Percentiles rank a stretch among this genome's conserved stretches.
These are phyloP conservation scores for Neomicropteryx cornuta DNA, from an alignment of 1,140 invertebrate genomes.

Conservation along the genomic window DNA sequence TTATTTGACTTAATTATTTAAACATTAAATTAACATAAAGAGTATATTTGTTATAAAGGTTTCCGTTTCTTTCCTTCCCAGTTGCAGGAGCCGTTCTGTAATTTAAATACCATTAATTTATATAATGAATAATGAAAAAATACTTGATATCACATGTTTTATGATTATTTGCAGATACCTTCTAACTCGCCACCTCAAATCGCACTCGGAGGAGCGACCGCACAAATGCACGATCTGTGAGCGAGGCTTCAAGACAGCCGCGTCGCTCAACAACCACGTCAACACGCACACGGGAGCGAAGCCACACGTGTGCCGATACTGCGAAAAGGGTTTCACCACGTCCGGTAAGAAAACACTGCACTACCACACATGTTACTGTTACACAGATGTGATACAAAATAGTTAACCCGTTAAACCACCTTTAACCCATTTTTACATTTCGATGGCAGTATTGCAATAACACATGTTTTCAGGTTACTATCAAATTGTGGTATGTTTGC, in stretches of 20 bases:
- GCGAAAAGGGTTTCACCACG: slow-evolving; percentile 89
- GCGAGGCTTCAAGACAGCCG: slow-evolving; percentile 87
- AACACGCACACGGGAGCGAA: slow-evolving; percentile 95
- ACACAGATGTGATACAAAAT: too few species aligned
- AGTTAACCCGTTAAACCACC: not conserved
- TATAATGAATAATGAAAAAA: not conserved
- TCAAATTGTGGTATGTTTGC: too few species aligned
- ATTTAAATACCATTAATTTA: not conserved
- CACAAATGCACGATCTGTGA: slow-evolving; percentile 93
- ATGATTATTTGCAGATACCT: slow-evolving; percentile 50
- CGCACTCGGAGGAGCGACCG: slow-evolving; percentile 88
- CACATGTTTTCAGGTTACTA: too few species aligned
- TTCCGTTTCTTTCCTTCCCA: too few species aligned
- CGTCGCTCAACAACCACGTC: slow-evolving; percentile 89
- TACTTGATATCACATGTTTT: slow-evolving; percentile 3
- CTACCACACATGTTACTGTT: slow-evolving; percentile 1
- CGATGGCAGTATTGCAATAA: too few species aligned
- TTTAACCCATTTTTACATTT: too few species aligned
- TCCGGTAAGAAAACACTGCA: slow-evolving; percentile 49
- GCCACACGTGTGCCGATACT: slow-evolving; percentile 89
- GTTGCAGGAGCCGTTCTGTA: too few species aligned
- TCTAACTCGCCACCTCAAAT: slow-evolving; percentile 88
- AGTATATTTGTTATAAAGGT: too few species aligned
- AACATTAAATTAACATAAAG: too few species aligned
- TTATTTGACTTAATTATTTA: too few species aligned